phyloP scores from a whole-genome alignment of 2,888 invertebrate species.

The Plusia festucae region DNA sequence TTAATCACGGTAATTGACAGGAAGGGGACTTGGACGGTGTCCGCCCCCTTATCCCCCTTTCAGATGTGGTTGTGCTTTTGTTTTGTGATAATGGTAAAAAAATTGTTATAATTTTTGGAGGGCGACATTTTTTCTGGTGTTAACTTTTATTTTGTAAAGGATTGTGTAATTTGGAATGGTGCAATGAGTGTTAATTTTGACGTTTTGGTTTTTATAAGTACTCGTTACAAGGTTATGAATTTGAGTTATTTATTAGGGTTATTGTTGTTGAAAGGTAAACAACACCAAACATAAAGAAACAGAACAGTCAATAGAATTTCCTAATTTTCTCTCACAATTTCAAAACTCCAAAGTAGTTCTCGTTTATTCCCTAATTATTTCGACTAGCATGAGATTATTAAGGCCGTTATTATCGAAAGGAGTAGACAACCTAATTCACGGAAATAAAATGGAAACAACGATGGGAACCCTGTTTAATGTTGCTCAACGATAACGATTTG shows the following conservation, averaged over 20 bases:
- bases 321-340: constrained; percentile 9
- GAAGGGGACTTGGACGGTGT: constrained; percentile 77
- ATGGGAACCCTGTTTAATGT: constrained; percentile 62
- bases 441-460: constrained; percentile 60
- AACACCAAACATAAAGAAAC: background rate
- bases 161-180: constrained; percentile 42
- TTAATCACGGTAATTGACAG: constrained; percentile 89
- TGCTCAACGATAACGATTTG: constrained; percentile 61
- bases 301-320: constrained; percentile 4
- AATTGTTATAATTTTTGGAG: constrained; percentile 54
- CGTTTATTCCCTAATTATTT: constrained; percentile 36
- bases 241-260: constrained; percentile 20
- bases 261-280: background rate
- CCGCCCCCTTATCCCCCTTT: constrained; percentile 68
- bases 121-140: constrained; percentile 52
- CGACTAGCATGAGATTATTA: constrained; percentile 48
- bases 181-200: constrained; percentile 39
- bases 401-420: constrained; percentile 53
- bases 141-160: constrained; percentile 51
- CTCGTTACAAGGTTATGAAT: constrained; percentile 16
- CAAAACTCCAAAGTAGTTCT: constrained; percentile 31
- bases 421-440: constrained; percentile 56
- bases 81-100: constrained; percentile 74
- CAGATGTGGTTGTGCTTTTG: constrained; percentile 62
- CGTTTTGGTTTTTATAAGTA: constrained; percentile 5